phyloP scores from a whole-genome alignment of 2,888 invertebrate genomes.

The Agriopis marginaria region DNA sequence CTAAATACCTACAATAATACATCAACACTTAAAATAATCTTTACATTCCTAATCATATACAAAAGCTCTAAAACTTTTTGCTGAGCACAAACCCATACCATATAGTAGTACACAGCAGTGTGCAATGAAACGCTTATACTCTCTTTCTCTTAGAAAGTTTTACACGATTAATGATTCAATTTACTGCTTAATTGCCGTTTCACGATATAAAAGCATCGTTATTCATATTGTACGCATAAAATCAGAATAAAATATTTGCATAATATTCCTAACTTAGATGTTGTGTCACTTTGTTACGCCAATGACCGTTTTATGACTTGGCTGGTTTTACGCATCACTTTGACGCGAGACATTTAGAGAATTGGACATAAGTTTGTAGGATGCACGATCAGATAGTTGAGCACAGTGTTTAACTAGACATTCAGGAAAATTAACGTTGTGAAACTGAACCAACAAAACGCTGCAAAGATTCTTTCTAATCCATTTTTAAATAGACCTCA shows the following conservation, averaged over 20 bases:
- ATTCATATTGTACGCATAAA: constrained; percentile 26
- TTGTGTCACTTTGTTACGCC: constrained; percentile 33
- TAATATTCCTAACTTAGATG: constrained; percentile 16
- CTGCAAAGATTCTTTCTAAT: no score
- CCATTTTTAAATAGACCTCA: no score
- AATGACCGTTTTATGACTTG: constrained; percentile 29
- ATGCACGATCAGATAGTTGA: no score
- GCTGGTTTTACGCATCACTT: constrained; percentile 11
- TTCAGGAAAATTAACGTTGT: no score
- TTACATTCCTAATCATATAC: no score
- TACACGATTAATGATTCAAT: constrained; percentile 30
- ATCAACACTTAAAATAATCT: no score
- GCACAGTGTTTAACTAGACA: no score
- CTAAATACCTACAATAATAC: no score
- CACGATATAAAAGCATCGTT: constrained; percentile 25
- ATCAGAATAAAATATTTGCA: constrained; percentile 25
- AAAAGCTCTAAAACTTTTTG: neutral
- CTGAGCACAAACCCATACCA: neutral
- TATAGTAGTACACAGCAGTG: no score
- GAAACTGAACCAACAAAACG: no score
- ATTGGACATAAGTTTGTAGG: no score
- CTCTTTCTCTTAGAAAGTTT: constrained; percentile 38
- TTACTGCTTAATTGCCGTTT: constrained; percentile 34
- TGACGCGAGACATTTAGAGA: neutral
- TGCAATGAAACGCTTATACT: neutral